Conservation (phyloP, 2,888 invertebrate species). For the Acleris emargana region DNA sequence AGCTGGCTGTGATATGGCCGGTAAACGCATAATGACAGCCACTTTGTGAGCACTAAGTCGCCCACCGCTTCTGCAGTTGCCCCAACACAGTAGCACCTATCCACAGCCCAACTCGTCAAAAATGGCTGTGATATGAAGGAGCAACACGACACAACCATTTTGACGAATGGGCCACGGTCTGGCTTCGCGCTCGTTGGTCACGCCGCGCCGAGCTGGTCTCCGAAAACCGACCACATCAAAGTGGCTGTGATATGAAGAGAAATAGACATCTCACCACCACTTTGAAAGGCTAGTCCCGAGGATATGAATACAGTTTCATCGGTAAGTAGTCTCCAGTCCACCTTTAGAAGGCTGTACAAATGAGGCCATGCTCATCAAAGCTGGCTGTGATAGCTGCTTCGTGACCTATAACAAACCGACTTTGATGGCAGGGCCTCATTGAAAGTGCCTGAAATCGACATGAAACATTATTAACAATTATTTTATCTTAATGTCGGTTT, state of each 20-base stretch:
- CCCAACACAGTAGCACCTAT: constrained; percentile 57
- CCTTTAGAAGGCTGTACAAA: constrained; percentile 50
- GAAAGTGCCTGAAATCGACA: constrained; percentile 44
- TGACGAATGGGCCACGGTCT: constrained; percentile 86
- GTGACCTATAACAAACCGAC: constrained; percentile 92
- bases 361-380: constrained; percentile 95
- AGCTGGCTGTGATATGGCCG: constrained; percentile 98
- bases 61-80: constrained; percentile 14
- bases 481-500: too few relatives aligned
- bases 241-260: constrained; percentile 97
- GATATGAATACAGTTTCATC: constrained; percentile 44
- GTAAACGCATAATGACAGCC: constrained; percentile 91
- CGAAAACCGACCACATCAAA: constrained; percentile 94
- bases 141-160: constrained; percentile 90
- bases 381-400: constrained; percentile 94
- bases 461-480: constrained; percentile 19
- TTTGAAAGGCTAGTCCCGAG: constrained; percentile 90
- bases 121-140: constrained; percentile 95
- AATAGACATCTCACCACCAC: constrained; percentile 92
- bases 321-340: constrained; percentile 25
- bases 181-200: constrained; percentile 17
- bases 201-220: constrained; percentile 50
- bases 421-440: constrained; percentile 88
- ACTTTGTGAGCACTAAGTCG: constrained; percentile 91
- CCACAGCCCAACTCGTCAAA: constrained; percentile 94